These are phyloP conservation scores for Melanotus villosus DNA, from an alignment of 2,888 invertebrate species.

Conservation along the genomic window DNA sequence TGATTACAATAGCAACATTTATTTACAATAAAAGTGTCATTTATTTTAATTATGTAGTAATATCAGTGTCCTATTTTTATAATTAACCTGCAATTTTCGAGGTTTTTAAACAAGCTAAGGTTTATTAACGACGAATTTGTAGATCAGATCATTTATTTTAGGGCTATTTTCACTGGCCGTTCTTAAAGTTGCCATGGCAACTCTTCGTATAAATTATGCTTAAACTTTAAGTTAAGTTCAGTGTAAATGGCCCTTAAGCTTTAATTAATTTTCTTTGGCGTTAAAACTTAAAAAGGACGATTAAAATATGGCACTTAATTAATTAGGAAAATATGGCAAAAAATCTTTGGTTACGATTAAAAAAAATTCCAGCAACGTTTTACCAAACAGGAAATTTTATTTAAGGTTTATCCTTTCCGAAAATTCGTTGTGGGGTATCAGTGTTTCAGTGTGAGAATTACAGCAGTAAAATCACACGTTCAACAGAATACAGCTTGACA, in stretches of 20 bases:
- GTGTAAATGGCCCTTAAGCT: no score
- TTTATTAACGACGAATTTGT: neutral
- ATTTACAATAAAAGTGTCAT: conserved; percentile 32
- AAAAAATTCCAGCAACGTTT: conserved; percentile 11
- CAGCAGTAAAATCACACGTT: conserved; percentile 54
- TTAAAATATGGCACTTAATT: conserved; percentile 22
- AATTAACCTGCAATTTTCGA: no score
- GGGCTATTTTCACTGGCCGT: no score
- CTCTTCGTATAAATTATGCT: no score
- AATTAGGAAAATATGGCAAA: conserved; percentile 6
- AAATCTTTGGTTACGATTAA: conserved; percentile 28
- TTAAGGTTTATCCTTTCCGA: neutral
- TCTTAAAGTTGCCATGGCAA: no score
- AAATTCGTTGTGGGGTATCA: conserved; percentile 8
- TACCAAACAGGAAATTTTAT: neutral
- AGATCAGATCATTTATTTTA: conserved; percentile 2
- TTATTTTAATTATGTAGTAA: neutral
- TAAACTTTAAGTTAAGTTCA: no score
- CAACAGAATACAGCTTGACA: conserved; percentile 60
- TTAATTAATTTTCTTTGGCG: no score
- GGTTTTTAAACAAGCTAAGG: neutral
- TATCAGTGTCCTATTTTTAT: no score
- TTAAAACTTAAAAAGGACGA: neutral
- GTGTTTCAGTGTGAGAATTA: conserved; percentile 37
- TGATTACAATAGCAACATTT: conserved; percentile 33